phyloP scores from a whole-genome alignment of 2,888 invertebrate genomes.

The Hermaeophaga mercurialis region DNA sequence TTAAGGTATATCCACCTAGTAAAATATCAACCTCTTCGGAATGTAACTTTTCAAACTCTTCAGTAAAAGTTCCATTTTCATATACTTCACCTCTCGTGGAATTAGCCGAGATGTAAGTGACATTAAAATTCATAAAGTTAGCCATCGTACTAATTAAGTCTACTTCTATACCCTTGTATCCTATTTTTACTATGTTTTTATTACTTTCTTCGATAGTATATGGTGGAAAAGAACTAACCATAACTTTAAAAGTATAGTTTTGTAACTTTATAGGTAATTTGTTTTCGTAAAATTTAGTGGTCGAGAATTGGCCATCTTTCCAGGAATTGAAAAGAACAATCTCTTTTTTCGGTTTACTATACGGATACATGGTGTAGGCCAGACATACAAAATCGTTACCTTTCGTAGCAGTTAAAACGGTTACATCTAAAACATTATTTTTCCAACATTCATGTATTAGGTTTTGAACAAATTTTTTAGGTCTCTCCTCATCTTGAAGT shows the following conservation, averaged over 20 bases:
- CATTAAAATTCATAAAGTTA: not conserved
- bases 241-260: not conserved
- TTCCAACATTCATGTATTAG: no score
- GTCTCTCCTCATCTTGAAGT: no score
- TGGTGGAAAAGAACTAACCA: not conserved
- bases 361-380: not conserved
- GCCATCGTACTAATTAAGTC: not conserved
- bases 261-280: not conserved
- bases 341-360: not conserved
- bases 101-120: not conserved
- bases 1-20: not conserved
- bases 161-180: not conserved
- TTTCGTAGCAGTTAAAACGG: no score
- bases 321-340: not conserved
- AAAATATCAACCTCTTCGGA: not conserved
- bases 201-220: not conserved
- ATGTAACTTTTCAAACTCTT: not conserved
- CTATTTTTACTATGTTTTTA: not conserved
- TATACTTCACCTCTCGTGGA: not conserved
- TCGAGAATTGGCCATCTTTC: not conserved
- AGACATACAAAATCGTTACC: no score
- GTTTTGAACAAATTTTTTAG: no score
- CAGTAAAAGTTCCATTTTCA: not conserved
- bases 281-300: not conserved
- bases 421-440: no score